phyloP scores from a whole-genome alignment of 1,140 invertebrate species.

The Propsilocerus akamusi region DNA sequence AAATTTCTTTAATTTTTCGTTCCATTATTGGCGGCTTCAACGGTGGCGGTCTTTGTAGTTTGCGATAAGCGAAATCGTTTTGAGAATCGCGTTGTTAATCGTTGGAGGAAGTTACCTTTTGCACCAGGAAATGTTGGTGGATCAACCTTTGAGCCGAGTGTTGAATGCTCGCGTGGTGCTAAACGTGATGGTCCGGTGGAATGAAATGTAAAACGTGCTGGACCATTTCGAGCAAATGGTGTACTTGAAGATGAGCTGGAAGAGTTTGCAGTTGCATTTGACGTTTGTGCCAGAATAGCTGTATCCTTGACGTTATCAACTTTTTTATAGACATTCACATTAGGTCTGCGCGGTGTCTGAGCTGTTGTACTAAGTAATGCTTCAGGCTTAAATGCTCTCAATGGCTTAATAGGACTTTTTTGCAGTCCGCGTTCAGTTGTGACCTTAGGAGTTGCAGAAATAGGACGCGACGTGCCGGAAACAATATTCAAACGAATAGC shows the following conservation, averaged over 20 bases:
- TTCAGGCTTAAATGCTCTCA: background rate
- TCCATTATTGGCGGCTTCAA: too few species aligned
- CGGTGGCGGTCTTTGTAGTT: too few species aligned
- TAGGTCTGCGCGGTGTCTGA: background rate
- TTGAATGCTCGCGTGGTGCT: background rate
- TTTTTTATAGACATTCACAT: background rate
- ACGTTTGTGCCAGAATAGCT: background rate
- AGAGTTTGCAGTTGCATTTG: background rate
- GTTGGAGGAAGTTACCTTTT: background rate
- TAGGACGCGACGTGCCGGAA: background rate
- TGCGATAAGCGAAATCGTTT: background rate
- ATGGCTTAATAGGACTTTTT: background rate
- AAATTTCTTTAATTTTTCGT: too few species aligned
- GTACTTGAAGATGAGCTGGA: background rate
- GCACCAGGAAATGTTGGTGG: background rate
- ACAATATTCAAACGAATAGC: background rate
- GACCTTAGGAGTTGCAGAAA: background rate
- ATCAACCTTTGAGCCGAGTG: background rate
- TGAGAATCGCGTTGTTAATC: background rate
- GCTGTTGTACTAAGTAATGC: background rate
- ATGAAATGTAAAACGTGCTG: constrained; percentile 1
- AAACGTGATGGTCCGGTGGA: background rate
- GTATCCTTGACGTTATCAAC: background rate
- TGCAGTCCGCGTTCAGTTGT: background rate
- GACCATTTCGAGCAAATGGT: background rate